Conservation (phyloP, 2,113 vertebrate species). For the Cacatua alba region DNA sequence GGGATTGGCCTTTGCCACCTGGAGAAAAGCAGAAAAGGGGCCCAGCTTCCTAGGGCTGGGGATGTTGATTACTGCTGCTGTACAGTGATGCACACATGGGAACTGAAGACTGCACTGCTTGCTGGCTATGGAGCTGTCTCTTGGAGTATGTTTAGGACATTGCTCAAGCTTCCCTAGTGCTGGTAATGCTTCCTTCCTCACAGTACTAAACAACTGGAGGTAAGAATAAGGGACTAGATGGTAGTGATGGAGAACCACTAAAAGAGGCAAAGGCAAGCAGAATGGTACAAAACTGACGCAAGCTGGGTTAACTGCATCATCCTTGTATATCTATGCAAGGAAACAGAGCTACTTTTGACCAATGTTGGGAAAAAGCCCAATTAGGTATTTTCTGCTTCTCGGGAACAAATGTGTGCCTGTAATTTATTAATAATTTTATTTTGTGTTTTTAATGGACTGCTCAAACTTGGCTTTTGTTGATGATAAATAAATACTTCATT, state of each 20-base stretch:
- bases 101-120: background rate
- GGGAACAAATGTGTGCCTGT: background rate
- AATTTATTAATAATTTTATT: background rate
- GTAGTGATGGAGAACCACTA: background rate
- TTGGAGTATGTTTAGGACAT: background rate
- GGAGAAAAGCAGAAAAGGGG: background rate
- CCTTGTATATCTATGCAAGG: background rate
- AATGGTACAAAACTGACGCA: background rate
- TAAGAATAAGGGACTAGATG: background rate
- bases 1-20: background rate
- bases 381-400: background rate
- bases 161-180: background rate
- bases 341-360: background rate
- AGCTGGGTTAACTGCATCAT: background rate
- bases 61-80: background rate
- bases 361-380: accelerated
- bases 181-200: background rate
- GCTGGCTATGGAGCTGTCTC: background rate
- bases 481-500: background rate
- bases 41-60: background rate
- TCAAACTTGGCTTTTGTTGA: background rate
- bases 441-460: background rate
- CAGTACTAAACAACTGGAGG: background rate
- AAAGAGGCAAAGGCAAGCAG: background rate
- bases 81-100: accelerated